Conservation (phyloP, 2,797 vertebrate species). For the Cirrhinus mrigala region DNA sequence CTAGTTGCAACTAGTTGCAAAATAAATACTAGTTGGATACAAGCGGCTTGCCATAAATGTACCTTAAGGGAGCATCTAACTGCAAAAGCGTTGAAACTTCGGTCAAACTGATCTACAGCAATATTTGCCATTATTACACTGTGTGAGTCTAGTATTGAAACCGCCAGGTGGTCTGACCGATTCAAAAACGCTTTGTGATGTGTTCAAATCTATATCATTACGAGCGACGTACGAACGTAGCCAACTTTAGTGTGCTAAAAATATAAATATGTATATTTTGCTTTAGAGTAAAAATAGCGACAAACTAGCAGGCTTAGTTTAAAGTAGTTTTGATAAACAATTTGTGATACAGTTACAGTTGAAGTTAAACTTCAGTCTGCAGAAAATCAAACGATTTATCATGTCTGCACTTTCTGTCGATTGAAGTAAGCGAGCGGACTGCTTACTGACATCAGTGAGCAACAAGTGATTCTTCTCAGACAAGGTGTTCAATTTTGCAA, state of each 20-base stretch:
- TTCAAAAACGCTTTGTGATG: not conserved
- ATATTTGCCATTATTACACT: not conserved
- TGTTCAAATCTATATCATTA: not conserved
- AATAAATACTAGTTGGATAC: no score
- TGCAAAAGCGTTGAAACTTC: conserved; percentile 58
- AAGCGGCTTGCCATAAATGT: conserved; percentile 11
- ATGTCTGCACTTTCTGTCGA: not conserved
- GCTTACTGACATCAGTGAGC: conserved; percentile 5
- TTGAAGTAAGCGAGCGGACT: not conserved
- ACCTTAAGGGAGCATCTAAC: conserved; percentile 60
- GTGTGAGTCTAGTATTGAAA: not conserved
- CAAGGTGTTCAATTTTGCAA: not conserved
- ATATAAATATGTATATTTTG: not conserved
- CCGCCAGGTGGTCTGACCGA: not conserved
- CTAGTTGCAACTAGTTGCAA: not conserved
- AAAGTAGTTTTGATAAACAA: not conserved
- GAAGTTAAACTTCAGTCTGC: not conserved
- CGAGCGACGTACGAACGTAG: not conserved
- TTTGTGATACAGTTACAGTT: not conserved
- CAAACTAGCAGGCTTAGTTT: not conserved
- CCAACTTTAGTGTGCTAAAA: not conserved
- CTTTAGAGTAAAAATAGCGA: not conserved
- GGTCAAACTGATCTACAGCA: conserved; percentile 44
- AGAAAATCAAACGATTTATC: not conserved
- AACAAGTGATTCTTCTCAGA: conserved; percentile 50